These are phyloP conservation scores for Steromphala cineraria DNA, from an alignment of 2,888 invertebrate genomes.

Conservation along the genomic window DNA sequence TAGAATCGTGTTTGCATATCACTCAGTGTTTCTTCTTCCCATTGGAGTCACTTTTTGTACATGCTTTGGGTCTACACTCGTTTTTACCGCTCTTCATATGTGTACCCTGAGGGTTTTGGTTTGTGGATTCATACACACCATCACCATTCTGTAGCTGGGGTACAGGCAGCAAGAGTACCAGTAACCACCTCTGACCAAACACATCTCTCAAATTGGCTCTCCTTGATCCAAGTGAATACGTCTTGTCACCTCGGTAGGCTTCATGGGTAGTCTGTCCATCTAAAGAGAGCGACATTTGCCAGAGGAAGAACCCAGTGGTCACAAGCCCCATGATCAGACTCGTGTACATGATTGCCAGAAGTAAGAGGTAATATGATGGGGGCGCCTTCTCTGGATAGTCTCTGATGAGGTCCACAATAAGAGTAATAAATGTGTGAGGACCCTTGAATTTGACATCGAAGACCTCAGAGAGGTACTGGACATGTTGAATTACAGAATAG, in stretches of 20 bases:
- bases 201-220: constrained; percentile 44
- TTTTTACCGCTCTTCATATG: too few relatives aligned
- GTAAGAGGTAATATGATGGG: constrained; percentile 29
- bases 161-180: constrained; percentile 42
- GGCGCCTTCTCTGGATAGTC: constrained; percentile 15
- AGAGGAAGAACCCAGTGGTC: constrained; percentile 39
- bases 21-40: constrained; percentile 1
- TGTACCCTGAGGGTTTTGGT: background rate
- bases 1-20: background rate
- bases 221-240: constrained; percentile 23
- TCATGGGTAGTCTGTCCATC: constrained; percentile 49
- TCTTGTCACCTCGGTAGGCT: constrained; percentile 27
- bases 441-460: constrained; percentile 38
- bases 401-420: constrained; percentile 31
- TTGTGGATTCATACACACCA: constrained; percentile 26
- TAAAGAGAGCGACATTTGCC: constrained; percentile 43
- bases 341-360: constrained; percentile 39
- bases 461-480: constrained; percentile 28
- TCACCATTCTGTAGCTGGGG: constrained; percentile 39
- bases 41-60: too few relatives aligned
- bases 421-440: constrained; percentile 46
- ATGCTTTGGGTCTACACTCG: too few relatives aligned
- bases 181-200: constrained; percentile 45
- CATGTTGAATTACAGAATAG: constrained; percentile 39
- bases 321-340: constrained; percentile 39